Conservation (phyloP, 2,888 invertebrate genomes). For the Ischnura elegans region DNA sequence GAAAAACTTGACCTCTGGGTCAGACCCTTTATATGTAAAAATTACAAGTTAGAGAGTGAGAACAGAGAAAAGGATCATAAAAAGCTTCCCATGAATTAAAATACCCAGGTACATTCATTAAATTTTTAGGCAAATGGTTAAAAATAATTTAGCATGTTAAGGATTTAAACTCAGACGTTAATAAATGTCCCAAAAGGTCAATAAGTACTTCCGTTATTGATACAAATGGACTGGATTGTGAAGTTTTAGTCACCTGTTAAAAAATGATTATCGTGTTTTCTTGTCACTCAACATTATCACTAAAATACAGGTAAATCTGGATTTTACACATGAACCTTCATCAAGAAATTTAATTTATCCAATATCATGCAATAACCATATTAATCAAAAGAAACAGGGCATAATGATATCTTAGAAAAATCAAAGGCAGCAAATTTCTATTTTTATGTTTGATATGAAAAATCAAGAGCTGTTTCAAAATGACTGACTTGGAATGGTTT, state of each 20-base stretch:
- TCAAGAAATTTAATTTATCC: background rate
- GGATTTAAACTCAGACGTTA: background rate
- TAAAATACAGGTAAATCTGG: background rate
- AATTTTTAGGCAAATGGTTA: background rate
- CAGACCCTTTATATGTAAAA: conserved; percentile 51
- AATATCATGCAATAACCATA: background rate
- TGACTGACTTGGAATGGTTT: background rate
- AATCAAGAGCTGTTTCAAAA: background rate
- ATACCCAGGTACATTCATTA: background rate
- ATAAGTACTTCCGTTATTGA: background rate
- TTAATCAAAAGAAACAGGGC: background rate
- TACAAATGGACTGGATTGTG: background rate
- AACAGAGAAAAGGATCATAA: background rate
- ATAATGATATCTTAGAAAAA: background rate
- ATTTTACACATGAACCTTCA: background rate
- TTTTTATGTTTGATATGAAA: background rate
- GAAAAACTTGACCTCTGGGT: conserved; percentile 43
- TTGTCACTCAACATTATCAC: background rate
- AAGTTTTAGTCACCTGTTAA: background rate
- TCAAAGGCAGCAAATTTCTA: background rate
- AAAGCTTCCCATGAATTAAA: background rate
- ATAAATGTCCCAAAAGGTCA: background rate
- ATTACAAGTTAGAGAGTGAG: background rate
- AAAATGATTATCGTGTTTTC: background rate
- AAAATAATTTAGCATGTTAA: background rate